Evolutionary conservation across 2,113 vertebrate genomes (phyloP).

Genomic region (Calyptommatus sinebrachiatus): DNA sequence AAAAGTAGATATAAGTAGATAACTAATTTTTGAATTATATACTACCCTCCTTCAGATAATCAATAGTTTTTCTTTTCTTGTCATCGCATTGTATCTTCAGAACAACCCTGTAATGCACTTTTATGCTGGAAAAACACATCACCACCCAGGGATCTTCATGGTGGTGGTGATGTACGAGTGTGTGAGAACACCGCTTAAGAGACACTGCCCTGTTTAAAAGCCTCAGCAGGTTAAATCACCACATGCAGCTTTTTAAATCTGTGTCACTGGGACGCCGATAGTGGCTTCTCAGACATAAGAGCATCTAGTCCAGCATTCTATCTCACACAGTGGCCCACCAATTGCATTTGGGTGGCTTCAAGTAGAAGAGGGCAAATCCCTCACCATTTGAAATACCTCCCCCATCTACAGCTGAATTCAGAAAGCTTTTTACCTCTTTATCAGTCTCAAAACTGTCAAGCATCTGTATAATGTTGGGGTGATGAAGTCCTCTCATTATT

Average conservation of each 20-base stretch:
- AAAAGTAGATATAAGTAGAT: neutral
- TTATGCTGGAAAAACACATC: too few species aligned
- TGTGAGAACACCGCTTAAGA: neutral
- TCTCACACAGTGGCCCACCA: neutral
- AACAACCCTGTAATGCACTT: too few species aligned
- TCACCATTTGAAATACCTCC: too few species aligned
- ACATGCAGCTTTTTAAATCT: neutral
- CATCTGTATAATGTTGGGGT: constrained; percentile 93
- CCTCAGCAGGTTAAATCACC: neutral
- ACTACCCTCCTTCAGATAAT: too few species aligned
- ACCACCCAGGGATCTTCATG: too few species aligned
- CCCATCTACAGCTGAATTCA: neutral
- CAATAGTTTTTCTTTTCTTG: too few species aligned
- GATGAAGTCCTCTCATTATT: constrained; percentile 87
- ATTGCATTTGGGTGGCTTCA: neutral
- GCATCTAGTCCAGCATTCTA: neutral
- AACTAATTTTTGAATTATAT: too few species aligned
- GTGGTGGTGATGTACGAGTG: neutral
- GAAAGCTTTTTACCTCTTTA: constrained; percentile 76
- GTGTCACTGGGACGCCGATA: neutral
- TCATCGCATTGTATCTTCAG: too few species aligned
- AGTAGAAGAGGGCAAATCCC: neutral
- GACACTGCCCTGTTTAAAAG: neutral
- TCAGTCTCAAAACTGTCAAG: constrained; percentile 94
- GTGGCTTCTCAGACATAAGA: neutral